A percentile compares a stretch with the other conserved stretches of the same genome.
Evolutionary conservation across 2,797 vertebrate genomes (phyloP).

Genomic region (Calcarius lapponicus): DNA sequence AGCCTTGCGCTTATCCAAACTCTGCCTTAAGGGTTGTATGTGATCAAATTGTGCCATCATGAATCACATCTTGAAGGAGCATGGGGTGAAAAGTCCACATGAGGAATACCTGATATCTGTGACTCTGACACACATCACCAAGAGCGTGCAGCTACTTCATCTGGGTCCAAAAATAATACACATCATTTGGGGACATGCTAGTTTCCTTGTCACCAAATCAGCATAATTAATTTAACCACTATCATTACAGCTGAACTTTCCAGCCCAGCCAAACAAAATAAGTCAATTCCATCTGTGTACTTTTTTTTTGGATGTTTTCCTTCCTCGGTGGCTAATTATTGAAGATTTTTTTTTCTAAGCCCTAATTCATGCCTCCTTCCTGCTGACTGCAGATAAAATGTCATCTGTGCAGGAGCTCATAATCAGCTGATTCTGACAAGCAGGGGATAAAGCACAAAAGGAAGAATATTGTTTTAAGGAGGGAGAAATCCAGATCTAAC

Average conservation of each 20-base stretch:
- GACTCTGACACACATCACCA: slow-evolving; percentile 21
- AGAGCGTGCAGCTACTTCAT: neutral
- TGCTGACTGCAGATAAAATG: slow-evolving; percentile 69
- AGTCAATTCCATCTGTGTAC: slow-evolving; percentile 20
- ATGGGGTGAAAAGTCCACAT: neutral
- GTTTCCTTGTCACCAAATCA: slow-evolving; percentile 66
- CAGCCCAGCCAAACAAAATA: slow-evolving; percentile 47
- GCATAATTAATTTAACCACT: slow-evolving; percentile 73
- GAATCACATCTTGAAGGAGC: neutral
- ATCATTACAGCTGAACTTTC: slow-evolving; percentile 72
- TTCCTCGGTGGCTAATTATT: slow-evolving; percentile 74
- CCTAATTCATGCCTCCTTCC: slow-evolving; percentile 71
- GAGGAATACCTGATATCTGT: neutral
- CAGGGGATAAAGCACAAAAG: slow-evolving; percentile 37
- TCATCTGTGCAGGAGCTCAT: slow-evolving; percentile 68
- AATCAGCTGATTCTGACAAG: slow-evolving; percentile 65
- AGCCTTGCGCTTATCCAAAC: neutral
- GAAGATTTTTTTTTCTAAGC: slow-evolving; percentile 46
- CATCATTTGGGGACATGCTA: slow-evolving; percentile 43
- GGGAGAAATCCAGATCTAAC: slow-evolving; percentile 47
- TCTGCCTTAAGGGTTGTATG: neutral
- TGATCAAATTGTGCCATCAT: neutral
- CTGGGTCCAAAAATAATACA: slow-evolving; percentile 53
- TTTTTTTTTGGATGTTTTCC: slow-evolving; percentile 47
- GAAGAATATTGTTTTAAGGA: slow-evolving; percentile 60